Evolutionary conservation across 2,113 vertebrate genomes (phyloP), one percentile per base, ranked within the genome.

Genomic region (Lagopus muta): DNA sequence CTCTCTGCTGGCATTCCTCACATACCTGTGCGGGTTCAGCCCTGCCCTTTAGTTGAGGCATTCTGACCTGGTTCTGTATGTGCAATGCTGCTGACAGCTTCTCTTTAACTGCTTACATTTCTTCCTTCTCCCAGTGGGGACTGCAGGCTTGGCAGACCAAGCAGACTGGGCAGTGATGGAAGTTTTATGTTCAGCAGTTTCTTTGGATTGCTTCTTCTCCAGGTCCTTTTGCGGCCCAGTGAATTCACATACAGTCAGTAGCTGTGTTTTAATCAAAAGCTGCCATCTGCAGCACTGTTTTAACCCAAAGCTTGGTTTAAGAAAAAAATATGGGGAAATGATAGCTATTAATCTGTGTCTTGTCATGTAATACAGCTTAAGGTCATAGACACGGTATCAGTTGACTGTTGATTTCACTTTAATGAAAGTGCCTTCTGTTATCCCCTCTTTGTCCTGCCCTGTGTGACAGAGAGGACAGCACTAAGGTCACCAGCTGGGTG

Each of bases 261-360:
- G 58, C 55, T 28, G 32, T 62, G 55, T 36, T 72, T 40, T 32
- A 55, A 50, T 69, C 40, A 77, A 58, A 81, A 88, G 48, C 16
- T 55, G 28, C 50, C 25, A 20, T 12, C 55, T 58, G 64, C 36
- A 82, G 58, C 60, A 32, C 34, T 70, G 55, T 42, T 78, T 45
- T 32, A 50, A 54, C 64, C 36, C 73, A 58, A 76, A 88, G 43
- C 22, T 61, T 67, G 14, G 28, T 40, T 11, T 12, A 13, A 40
- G 38, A 0, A 67, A 22, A 22, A 2, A 36, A 62, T 28, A 8
- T 5, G 32, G 24, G n/a, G 19, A 38, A 22, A 22, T 0, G 2
- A 55, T 45, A 74, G 50, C 38, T 86, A 22, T 34, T 54, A 27
- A 62, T 66, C 24, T 48, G n/a, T 69, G 2, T 32, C 10, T 34